Conservation (phyloP, 1,140 invertebrate species). For the Caerostris darwini region DNA sequence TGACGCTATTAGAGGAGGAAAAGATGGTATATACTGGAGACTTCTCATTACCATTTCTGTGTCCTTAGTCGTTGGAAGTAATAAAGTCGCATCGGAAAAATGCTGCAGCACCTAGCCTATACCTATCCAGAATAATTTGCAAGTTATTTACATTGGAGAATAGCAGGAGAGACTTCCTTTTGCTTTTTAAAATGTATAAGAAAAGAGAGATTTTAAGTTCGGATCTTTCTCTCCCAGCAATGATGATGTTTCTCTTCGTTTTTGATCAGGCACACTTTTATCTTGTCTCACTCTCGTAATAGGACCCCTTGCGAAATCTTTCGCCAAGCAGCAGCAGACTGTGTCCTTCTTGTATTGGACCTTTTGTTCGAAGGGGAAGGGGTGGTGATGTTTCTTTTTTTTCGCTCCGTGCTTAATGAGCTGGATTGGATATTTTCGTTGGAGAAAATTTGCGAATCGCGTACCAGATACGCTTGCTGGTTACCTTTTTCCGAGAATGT, state of each 20-base stretch:
- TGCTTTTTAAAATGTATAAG: slow-evolving; percentile 40
- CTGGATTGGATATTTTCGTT: not conserved
- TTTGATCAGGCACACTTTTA: not conserved
- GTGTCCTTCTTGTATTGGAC: not conserved
- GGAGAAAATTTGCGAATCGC: not conserved
- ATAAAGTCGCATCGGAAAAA: slow-evolving; percentile 68
- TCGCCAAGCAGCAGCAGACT: not conserved
- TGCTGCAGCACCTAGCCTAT: slow-evolving; percentile 43
- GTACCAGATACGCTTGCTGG: no score
- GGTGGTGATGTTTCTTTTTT: not conserved
- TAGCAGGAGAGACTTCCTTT: not conserved
- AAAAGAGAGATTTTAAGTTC: slow-evolving; percentile 36
- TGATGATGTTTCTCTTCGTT: not conserved
- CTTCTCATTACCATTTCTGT: slow-evolving; percentile 67
- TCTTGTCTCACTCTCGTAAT: slow-evolving; percentile 30
- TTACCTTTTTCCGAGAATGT: no score
- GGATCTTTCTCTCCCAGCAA: not conserved
- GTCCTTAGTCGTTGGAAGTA: slow-evolving; percentile 36
- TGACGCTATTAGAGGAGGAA: slow-evolving; percentile 61
- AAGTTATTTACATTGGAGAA: slow-evolving; percentile 76
- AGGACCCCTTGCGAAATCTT: slow-evolving; percentile 69
- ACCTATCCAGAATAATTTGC: slow-evolving; percentile 60
- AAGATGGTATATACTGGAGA: not conserved
- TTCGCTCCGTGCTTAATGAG: not conserved
- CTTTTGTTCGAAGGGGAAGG: not conserved